phyloP scores from a whole-genome alignment of 1,140 invertebrate species.

The Drosophila tropicalis region DNA sequence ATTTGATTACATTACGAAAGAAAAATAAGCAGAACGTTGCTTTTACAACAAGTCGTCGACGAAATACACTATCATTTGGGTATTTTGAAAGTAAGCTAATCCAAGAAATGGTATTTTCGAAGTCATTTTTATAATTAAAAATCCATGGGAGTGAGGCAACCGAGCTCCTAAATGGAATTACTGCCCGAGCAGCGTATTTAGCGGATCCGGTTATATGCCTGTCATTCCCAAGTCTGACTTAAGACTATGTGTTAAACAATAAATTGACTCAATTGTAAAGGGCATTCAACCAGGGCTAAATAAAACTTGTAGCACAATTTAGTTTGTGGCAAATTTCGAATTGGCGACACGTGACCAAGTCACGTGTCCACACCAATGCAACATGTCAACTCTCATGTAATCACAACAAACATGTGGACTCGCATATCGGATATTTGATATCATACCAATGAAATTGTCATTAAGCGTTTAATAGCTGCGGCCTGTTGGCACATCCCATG shows the following conservation, averaged over 20 bases:
- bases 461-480: slow-evolving; percentile 65
- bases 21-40: slow-evolving; percentile 35
- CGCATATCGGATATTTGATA: slow-evolving; percentile 63
- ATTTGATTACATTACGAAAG: slow-evolving; percentile 77
- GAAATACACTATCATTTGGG: slow-evolving; percentile 33
- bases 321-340: slow-evolving; percentile 46
- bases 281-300: background rate
- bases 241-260: background rate
- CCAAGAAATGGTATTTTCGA: too few relatives aligned
- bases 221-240: too few relatives aligned
- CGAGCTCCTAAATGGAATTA: too few relatives aligned
- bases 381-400: slow-evolving; percentile 45
- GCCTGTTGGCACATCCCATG: slow-evolving; percentile 58
- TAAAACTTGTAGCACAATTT: slow-evolving; percentile 44
- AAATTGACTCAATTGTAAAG: background rate
- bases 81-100: too few relatives aligned
- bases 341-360: slow-evolving; percentile 69
- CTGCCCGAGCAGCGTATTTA: too few relatives aligned
- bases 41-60: background rate
- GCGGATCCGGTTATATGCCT: too few relatives aligned
- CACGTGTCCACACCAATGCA: slow-evolving; percentile 65
- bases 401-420: slow-evolving; percentile 75
- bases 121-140: too few relatives aligned
- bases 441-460: slow-evolving; percentile 60
- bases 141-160: too few relatives aligned